Base-by-base conservation (phyloP, 2,888 invertebrate species). In the Zygaena filipendulae region DNA sequence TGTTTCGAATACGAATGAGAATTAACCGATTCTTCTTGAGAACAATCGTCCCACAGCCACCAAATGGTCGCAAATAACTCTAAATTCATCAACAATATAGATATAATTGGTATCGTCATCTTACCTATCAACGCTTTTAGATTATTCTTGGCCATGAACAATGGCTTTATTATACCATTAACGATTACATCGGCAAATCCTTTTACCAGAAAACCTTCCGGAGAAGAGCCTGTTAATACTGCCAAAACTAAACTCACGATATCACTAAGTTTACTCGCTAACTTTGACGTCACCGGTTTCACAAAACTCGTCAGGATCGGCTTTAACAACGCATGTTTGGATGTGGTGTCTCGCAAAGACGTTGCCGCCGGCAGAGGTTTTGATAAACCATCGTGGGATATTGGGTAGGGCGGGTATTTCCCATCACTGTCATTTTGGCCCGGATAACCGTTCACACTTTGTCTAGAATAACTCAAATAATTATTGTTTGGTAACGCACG, bases 31-130 rank as follows among this genome's bases (percentile, higher is more conserved):
- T 36, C 38, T 12, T 41, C 36, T 16, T 47, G 43, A 2, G 63
- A 58, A 39, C 77, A 71, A 21, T 79, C 79, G 23, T 80, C 80
- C 81, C 81, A 81, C 20, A 81, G 33, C 79, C 80, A 81, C 81
- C 81, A 81, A 2, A 75, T 46, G 4, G 63, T 63, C 7, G 75
- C 45, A 38, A 80, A 43, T 13, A 80, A 61, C 36, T 80, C 74
- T 18, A 74, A 32, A 43, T 80, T 79, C 8, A 80, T 69, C 32
- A 75, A 50, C 11, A 79, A 23, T 31, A 80, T 42, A 6, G 64
- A 48, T 40, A 80, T 52, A 24, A 77, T 35, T 19, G 81, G 81
- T n/a, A 81, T 61, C 3, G 66, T 47, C 23, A 79, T 40, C 43
- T 70, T 77, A 42, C 64, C 61, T 21, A 81, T 64, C 31, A 81